Percentiles rank a stretch among this genome's conserved stretches.
These are phyloP conservation scores for Onychostoma macrolepis DNA, from an alignment of 2,113 vertebrate genomes.

Conservation along the genomic window DNA sequence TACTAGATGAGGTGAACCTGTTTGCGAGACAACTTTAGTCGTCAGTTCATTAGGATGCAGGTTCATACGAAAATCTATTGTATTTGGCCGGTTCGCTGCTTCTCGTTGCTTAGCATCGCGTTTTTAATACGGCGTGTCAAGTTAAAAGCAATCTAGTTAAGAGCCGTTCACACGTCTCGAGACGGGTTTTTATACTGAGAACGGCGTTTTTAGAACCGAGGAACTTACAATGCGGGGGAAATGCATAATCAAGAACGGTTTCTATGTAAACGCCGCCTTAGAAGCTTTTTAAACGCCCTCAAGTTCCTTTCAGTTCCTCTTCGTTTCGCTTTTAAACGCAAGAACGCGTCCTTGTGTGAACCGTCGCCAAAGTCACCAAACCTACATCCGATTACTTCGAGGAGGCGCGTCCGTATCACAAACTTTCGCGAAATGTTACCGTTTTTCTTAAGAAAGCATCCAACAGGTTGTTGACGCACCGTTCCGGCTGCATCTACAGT, in stretches of 20 bases:
- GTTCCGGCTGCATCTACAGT: not conserved
- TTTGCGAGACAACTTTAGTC: not conserved
- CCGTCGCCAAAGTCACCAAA: not conserved
- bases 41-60: not conserved
- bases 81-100: not conserved
- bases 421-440: not conserved
- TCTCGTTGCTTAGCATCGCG: not conserved
- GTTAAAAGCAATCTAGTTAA: not conserved
- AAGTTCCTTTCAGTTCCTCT: not conserved
- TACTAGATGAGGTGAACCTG: not conserved
- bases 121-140: not conserved
- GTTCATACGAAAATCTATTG: not conserved
- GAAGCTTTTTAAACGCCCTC: not conserved
- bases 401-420: not conserved
- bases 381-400: not conserved
- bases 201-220: not conserved
- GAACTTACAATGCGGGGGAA: not conserved
- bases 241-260: not conserved
- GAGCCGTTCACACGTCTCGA: not conserved
- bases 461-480: slow-evolving; percentile 9
- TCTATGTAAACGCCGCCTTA: not conserved
- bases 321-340: not conserved
- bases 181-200: not conserved
- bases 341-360: not conserved
- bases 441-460: not conserved